Percentiles rank a stretch among this genome's conserved stretches.
Evolutionary conservation across 2,797 vertebrate genomes (phyloP).

Genomic region (Diceros bicornis): DNA sequence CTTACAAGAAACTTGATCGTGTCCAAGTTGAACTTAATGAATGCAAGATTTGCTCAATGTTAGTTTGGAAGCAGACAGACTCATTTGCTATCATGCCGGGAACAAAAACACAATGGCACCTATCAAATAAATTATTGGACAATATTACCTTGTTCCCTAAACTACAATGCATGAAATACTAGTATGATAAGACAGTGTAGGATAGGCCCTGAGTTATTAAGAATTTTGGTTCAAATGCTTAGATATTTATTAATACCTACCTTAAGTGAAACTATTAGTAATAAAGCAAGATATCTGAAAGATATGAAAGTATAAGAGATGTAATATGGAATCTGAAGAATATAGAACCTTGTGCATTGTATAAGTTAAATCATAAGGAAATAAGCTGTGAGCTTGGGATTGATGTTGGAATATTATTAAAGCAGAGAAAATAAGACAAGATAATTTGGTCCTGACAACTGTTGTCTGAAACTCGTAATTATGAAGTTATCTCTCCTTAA

Average conservation of each 20-base stretch:
- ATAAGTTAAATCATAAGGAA: neutral
- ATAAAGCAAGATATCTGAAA: neutral
- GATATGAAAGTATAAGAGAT: neutral
- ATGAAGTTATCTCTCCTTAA: neutral
- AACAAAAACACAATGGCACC: no score
- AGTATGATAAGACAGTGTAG: neutral
- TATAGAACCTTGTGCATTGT: neutral
- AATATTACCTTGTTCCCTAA: neutral
- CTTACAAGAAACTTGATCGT: neutral
- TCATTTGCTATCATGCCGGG: neutral
- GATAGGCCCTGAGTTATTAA: neutral
- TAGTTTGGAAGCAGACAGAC: neutral
- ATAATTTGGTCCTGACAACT: neutral
- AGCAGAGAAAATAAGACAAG: neutral
- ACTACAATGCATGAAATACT: neutral
- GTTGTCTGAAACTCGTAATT: neutral
- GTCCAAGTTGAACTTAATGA: neutral
- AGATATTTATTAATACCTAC: neutral
- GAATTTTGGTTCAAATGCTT: neutral
- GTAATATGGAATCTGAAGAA: neutral
- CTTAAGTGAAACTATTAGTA: neutral
- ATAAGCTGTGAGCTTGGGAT: neutral
- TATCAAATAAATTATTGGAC: neutral
- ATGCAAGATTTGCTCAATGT: neutral
- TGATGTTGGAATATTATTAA: neutral